Evolutionary conservation across 1,140 invertebrate species (phyloP).

Genomic region (Drosophila kepulauana): DNA sequence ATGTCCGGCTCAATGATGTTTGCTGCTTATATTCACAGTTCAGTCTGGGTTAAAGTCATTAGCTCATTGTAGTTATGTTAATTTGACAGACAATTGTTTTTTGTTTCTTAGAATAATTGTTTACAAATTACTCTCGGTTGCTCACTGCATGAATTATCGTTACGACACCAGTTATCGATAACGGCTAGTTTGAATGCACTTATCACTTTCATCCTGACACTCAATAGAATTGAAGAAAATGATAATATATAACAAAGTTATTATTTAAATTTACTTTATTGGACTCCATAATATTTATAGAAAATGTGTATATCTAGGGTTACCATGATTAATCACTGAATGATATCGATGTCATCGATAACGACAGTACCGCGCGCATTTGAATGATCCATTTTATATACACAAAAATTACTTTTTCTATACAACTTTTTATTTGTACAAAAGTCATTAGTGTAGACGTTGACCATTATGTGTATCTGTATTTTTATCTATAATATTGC

Average conservation of each 20-base stretch:
- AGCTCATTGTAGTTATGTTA: conserved; percentile 55
- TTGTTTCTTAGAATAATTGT: conserved; percentile 35
- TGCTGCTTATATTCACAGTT: conserved; percentile 13
- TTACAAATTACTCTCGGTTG: conserved; percentile 44
- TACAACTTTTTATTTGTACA: conserved; percentile 60
- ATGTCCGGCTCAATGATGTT: conserved; percentile 1
- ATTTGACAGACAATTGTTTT: conserved; percentile 35
- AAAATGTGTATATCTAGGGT: not conserved
- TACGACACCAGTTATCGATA: conserved; percentile 17
- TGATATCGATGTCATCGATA: conserved; percentile 14
- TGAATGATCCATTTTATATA: conserved; percentile 5
- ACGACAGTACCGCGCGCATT: not conserved
- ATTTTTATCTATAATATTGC: conserved; percentile 64
- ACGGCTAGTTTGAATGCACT: not conserved
- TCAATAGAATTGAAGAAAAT: no score
- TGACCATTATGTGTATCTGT: conserved; percentile 1
- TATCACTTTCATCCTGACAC: no score
- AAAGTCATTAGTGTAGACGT: conserved; percentile 39
- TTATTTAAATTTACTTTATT: conserved; percentile 7
- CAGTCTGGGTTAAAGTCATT: conserved; percentile 23
- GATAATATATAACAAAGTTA: no score
- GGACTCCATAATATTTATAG: not conserved
- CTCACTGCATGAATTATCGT: conserved; percentile 9
- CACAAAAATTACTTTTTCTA: conserved; percentile 11
- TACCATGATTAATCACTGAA: not conserved